A percentile compares a stretch with the other conserved stretches of the same genome.
Conservation (phyloP, 2,113 vertebrate genomes). For the Chaenogobius annularis region DNA sequence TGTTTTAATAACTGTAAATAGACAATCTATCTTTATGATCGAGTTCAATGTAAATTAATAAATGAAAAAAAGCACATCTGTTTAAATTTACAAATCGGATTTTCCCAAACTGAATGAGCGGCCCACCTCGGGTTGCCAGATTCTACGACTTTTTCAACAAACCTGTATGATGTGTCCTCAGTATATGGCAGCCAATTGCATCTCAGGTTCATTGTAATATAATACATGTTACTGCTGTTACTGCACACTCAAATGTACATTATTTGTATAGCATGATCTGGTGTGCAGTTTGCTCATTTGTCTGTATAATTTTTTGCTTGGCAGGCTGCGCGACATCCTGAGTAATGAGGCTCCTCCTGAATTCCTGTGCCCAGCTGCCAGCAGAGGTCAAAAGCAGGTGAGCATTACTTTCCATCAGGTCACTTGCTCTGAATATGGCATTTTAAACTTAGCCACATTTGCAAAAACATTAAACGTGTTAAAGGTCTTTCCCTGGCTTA, state of each 20-base stretch:
- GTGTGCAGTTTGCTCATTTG: slow-evolving; percentile 29
- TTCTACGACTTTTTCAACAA: too few relatives aligned
- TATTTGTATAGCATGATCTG: neutral
- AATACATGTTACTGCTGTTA: neutral
- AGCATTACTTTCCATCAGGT: slow-evolving; percentile 20
- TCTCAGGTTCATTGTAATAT: too few relatives aligned
- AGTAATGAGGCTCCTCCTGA: slow-evolving; percentile 53
- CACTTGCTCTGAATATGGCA: slow-evolving; percentile 7
- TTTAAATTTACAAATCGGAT: too few relatives aligned
- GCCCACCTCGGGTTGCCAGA: too few relatives aligned
- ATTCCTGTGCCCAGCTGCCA: slow-evolving; percentile 51
- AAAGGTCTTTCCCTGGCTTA: neutral
- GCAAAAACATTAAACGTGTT: neutral
- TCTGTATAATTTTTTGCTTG: slow-evolving; percentile 23
- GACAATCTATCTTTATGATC: too few relatives aligned
- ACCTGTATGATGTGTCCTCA: too few relatives aligned
- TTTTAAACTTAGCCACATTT: neutral
- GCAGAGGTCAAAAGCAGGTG: slow-evolving; percentile 57
- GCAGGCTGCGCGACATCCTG: slow-evolving; percentile 24
- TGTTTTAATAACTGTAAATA: too few relatives aligned
- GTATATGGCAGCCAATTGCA: too few relatives aligned
- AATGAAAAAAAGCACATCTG: too few relatives aligned
- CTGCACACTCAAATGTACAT: neutral
- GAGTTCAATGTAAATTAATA: too few relatives aligned
- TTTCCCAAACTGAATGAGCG: too few relatives aligned